Evolutionary conservation across 2,113 vertebrate species (phyloP).

Genomic region (Lathamus discolor): DNA sequence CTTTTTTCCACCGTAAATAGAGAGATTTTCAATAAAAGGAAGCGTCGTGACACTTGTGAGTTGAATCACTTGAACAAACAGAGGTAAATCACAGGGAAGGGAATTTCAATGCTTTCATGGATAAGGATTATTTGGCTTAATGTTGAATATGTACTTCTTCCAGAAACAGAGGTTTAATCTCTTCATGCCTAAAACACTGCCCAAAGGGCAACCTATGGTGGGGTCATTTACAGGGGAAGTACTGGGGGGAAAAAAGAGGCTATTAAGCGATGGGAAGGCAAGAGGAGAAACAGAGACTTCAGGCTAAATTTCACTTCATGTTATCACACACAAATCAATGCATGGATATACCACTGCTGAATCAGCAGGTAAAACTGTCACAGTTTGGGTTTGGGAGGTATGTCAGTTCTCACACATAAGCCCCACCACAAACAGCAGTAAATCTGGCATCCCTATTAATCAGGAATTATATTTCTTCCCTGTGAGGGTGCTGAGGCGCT

Average conservation of each 20-base stretch:
- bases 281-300: not conserved
- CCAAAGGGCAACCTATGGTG: rapidly evolving
- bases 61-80: not conserved
- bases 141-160: not conserved
- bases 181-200: not conserved
- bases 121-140: not conserved
- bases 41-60: not conserved
- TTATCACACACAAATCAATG: rapidly evolving
- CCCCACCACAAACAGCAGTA: not conserved
- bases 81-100: not conserved
- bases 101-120: not conserved
- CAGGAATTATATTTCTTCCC: not conserved
- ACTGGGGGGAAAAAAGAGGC: not conserved
- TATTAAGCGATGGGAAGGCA: not conserved
- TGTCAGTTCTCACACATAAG: not conserved
- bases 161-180: not conserved
- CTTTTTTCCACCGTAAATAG: not conserved
- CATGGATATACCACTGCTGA: not conserved
- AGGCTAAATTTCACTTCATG: not conserved
- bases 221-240: not conserved
- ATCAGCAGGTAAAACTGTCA: not conserved
- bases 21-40: not conserved
- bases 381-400: not conserved
- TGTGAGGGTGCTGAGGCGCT: not conserved
- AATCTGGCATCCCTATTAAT: not conserved